Percentiles rank a stretch among this genome's conserved stretches.
Conservation (phyloP, 2,888 invertebrate genomes). For the Microchrysa polita region DNA sequence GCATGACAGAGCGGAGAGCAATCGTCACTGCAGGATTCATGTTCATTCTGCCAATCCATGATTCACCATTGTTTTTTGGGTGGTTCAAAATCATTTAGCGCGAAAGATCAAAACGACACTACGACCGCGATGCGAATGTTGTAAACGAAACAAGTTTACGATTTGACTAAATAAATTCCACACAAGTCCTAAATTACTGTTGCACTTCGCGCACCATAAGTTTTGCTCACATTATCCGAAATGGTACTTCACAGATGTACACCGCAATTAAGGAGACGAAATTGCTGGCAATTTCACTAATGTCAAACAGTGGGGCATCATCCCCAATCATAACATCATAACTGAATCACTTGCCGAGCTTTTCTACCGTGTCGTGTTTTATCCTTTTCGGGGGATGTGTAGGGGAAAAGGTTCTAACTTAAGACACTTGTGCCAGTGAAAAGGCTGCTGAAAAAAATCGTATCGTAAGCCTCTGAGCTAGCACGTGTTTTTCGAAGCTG, state of each 20-base stretch:
- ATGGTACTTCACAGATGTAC: conserved; percentile 43
- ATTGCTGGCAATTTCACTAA: conserved; percentile 42
- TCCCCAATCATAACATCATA: conserved; percentile 41
- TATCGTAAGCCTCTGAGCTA: background rate
- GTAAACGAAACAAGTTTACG: background rate
- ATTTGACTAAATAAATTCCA: conserved; percentile 33
- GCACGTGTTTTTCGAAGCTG: conserved; percentile 4
- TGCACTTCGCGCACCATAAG: conserved; percentile 39
- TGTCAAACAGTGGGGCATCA: conserved; percentile 35
- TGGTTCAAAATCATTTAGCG: conserved; percentile 18
- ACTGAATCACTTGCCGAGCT: conserved; percentile 31
- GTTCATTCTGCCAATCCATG: background rate
- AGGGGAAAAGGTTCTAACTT: conserved; percentile 7
- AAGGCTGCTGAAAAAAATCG: no score
- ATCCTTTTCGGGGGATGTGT: background rate
- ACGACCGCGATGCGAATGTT: background rate
- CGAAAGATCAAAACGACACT: background rate
- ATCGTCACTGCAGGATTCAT: background rate
- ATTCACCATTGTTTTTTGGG: background rate
- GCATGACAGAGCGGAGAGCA: background rate
- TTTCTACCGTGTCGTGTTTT: background rate
- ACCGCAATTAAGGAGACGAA: conserved; percentile 44
- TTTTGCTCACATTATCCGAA: conserved; percentile 39
- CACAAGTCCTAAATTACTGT: conserved; percentile 37
- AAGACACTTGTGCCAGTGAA: no score